Evolutionary conservation across 2,113 vertebrate genomes (phyloP).

Genomic region (Camelus bactrianus): DNA sequence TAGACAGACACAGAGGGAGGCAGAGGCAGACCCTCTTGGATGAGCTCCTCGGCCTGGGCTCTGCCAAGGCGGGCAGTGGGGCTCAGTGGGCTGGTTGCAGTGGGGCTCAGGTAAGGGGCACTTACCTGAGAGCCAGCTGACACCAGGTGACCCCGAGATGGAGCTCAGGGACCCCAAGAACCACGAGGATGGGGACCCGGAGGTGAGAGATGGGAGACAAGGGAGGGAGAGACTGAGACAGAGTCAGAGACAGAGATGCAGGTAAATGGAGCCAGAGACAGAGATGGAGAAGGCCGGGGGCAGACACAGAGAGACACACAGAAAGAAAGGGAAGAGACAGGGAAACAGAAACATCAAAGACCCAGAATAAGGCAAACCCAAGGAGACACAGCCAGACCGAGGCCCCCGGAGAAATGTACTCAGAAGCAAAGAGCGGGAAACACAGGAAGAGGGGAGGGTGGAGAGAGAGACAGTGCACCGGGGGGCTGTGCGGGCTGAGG

Average conservation of each 20-base stretch:
- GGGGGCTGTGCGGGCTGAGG: fast-evolving
- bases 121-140: neutral
- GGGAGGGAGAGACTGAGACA: neutral
- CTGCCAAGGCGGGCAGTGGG: fast-evolving
- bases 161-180: conserved; percentile 56
- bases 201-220: conserved; percentile 70
- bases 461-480: fast-evolving
- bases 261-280: conserved; percentile 31
- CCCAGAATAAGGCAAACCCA: neutral
- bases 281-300: neutral
- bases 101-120: neutral
- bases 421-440: neutral
- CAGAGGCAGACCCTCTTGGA: neutral
- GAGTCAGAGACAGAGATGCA: neutral
- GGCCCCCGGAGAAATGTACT: neutral
- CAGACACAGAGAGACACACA: conserved; percentile 72
- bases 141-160: conserved; percentile 43
- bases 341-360: neutral
- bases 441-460: neutral
- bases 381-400: conserved; percentile 79
- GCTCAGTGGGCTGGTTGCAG: fast-evolving
- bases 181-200: conserved; percentile 72
- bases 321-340: conserved; percentile 85
- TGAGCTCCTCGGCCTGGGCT: too few relatives aligned
- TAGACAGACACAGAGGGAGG: fast-evolving